These are phyloP conservation scores for Opisthograptis luteolata DNA, from an alignment of 2,888 invertebrate species.

Conservation along the genomic window DNA sequence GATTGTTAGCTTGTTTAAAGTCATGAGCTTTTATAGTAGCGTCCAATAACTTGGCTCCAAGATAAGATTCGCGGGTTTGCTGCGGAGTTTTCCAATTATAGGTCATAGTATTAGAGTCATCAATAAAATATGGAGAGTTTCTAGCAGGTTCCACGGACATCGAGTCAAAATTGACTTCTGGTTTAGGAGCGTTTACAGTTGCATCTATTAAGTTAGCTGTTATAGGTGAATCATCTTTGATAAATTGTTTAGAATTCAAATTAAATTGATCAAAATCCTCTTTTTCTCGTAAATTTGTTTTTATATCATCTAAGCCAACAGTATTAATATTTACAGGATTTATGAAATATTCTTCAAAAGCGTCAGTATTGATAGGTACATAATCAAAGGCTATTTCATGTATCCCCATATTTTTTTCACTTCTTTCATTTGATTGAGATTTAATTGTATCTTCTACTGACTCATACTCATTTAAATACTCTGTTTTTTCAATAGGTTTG, in stretches of 20 bases:
- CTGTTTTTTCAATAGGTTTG: background rate
- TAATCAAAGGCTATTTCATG: background rate
- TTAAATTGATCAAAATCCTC: background rate
- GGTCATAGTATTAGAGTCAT: background rate
- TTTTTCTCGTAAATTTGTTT: no score
- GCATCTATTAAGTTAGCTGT: background rate
- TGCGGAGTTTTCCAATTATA: background rate
- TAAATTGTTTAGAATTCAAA: background rate
- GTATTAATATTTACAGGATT: background rate
- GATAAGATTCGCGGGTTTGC: no score
- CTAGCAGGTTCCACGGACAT: background rate
- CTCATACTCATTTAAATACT: background rate
- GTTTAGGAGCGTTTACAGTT: background rate
- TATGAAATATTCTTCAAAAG: background rate
- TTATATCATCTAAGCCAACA: no score
- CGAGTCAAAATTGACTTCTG: background rate
- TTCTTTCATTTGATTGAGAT: background rate
- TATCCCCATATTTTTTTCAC: background rate
- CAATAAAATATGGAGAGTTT: background rate
- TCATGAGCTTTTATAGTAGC: slow-evolving; percentile 4
- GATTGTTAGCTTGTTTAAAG: background rate
- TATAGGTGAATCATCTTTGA: background rate
- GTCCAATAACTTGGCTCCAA: slow-evolving; percentile 1
- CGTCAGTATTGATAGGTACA: background rate
- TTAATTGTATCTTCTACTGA: background rate